These are phyloP conservation scores for Chloroceryle amazona DNA, from an alignment of 2,797 vertebrate genomes.

Conservation along the genomic window DNA sequence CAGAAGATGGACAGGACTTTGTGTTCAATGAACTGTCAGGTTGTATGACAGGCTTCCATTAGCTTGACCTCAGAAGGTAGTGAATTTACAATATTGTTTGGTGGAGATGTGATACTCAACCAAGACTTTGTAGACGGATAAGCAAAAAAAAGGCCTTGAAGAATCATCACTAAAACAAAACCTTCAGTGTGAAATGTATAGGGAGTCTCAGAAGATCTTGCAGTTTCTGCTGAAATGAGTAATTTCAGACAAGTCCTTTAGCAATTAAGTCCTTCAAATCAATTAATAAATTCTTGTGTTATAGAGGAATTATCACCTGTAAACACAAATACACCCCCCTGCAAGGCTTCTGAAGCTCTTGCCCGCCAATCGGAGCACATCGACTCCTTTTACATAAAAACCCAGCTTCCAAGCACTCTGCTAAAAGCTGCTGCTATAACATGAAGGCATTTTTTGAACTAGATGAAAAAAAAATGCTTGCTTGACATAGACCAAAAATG, in stretches of 20 bases:
- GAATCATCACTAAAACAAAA: not conserved
- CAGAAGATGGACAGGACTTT: not conserved
- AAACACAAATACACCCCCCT: slow-evolving; percentile 78
- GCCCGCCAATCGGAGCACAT: not conserved
- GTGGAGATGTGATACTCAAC: not conserved
- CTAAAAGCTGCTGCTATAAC: not conserved
- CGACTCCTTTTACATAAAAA: not conserved
- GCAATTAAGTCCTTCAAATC: slow-evolving; percentile 49
- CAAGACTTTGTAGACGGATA: not conserved
- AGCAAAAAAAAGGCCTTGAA: not conserved
- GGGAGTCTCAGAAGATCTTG: not conserved
- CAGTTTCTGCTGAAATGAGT: not conserved
- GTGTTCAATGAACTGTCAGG: not conserved
- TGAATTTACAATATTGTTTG: not conserved
- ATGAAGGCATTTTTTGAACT: not conserved
- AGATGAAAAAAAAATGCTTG: slow-evolving; percentile 1
- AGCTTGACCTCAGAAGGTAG: not conserved
- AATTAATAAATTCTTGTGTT: slow-evolving; percentile 75
- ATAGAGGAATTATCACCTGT: slow-evolving; percentile 75
- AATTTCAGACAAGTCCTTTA: not conserved
- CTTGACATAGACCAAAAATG: slow-evolving; percentile 25
- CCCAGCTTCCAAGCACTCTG: not conserved
- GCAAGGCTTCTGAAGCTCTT: slow-evolving; percentile 40
- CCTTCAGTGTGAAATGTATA: not conserved
- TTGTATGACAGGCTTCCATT: not conserved